Evolutionary conservation across 1,140 invertebrate genomes (phyloP).

Genomic region (Sitophilus oryzae): DNA sequence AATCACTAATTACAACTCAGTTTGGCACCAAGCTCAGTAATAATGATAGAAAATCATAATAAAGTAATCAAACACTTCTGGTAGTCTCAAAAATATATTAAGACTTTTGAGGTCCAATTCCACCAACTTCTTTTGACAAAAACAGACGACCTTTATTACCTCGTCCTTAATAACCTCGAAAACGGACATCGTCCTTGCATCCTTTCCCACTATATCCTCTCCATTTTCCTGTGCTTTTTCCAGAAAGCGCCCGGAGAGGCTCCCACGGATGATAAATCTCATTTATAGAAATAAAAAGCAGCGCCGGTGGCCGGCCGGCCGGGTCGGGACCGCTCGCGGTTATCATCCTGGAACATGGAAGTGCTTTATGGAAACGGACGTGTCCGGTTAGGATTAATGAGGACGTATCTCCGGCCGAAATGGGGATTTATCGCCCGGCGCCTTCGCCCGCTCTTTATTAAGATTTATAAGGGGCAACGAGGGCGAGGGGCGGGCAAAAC

Average conservation of each 20-base stretch:
- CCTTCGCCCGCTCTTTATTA: slow-evolving; percentile 43
- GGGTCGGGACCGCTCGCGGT: slow-evolving; percentile 26
- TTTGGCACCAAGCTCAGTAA: too few relatives aligned
- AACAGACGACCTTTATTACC: not conserved
- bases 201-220: too few relatives aligned
- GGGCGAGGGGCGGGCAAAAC: not conserved
- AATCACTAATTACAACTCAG: too few relatives aligned
- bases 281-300: slow-evolving; percentile 40
- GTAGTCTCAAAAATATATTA: not conserved
- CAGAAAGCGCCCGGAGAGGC: not conserved
- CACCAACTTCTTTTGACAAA: not conserved
- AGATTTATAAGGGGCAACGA: slow-evolving; percentile 42
- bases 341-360: slow-evolving; percentile 43
- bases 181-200: not conserved
- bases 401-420: slow-evolving; percentile 43
- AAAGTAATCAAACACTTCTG: too few relatives aligned
- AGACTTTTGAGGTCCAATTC: not conserved
- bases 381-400: slow-evolving; percentile 42
- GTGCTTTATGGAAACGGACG: slow-evolving; percentile 43
- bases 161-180: not conserved
- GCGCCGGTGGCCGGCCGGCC: slow-evolving; percentile 11
- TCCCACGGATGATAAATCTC: slow-evolving; percentile 33
- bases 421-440: slow-evolving; percentile 45
- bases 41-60: too few relatives aligned
- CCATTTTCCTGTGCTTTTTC: too few relatives aligned